Percentiles rank a stretch among this genome's conserved stretches.
phyloP scores from a whole-genome alignment of 1,140 invertebrate species.

The Streblospio benedicti region DNA sequence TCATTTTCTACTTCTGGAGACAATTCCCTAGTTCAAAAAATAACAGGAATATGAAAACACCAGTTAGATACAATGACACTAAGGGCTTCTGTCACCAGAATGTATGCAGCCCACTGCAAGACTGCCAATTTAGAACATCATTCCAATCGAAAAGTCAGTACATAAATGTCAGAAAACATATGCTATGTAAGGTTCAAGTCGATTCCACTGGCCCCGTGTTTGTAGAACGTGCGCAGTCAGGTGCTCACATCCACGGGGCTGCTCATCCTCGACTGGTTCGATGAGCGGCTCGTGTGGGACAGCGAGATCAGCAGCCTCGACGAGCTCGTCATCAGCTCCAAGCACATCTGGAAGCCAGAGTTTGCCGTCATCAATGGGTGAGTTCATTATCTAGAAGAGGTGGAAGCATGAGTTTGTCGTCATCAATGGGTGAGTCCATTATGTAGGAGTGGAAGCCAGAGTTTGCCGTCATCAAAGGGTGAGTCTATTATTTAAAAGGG shows the following conservation, averaged over 20 bases:
- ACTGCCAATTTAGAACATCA: neutral
- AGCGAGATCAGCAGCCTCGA: conserved; percentile 88
- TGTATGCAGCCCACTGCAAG: neutral
- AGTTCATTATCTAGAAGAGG: conserved; percentile 51
- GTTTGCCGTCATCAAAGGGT: conserved; percentile 56
- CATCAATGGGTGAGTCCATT: conserved; percentile 25
- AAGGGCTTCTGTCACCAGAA: too few species aligned
- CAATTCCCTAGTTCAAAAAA: too few species aligned
- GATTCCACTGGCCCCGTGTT: neutral
- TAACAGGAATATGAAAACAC: too few species aligned
- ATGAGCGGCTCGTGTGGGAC: conserved; percentile 90
- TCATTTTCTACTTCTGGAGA: too few species aligned
- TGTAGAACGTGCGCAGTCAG: conserved; percentile 15
- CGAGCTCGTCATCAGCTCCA: conserved; percentile 37
- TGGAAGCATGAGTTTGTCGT: conserved; percentile 86
- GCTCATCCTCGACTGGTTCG: conserved; percentile 64
- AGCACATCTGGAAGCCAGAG: conserved; percentile 79
- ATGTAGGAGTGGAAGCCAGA: conserved; percentile 70
- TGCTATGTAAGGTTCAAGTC: neutral
- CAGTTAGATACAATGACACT: too few species aligned
- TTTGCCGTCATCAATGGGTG: conserved; percentile 56
- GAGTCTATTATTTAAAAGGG: too few species aligned
- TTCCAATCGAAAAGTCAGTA: neutral
- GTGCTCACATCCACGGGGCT: conserved; percentile 16
- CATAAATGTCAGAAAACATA: neutral